Evolutionary conservation across 2,797 vertebrate species (phyloP).

Genomic region (Loris lydekkerianus): DNA sequence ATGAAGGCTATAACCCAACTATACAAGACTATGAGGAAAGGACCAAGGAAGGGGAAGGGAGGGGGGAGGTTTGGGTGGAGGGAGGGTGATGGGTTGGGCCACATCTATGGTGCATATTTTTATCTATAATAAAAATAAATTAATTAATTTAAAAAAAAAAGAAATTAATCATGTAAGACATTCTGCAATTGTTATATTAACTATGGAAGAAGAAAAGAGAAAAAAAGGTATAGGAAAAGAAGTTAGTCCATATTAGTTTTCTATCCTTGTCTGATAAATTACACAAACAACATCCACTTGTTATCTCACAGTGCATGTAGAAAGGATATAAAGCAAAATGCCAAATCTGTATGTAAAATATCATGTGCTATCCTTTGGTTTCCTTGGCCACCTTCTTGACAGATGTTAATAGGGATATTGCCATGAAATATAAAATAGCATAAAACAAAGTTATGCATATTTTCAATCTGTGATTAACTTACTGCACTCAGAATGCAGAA

Average conservation of each 20-base stretch:
- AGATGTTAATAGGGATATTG: conserved; percentile 43
- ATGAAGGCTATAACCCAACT: no score
- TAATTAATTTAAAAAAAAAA: no score
- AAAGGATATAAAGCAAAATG: no score
- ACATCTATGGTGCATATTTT: no score
- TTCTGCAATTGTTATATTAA: neutral
- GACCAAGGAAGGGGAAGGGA: no score
- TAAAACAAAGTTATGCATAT: conserved; percentile 1
- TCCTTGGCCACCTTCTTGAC: conserved; percentile 36
- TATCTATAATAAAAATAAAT: no score
- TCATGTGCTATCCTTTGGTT: conserved; percentile 17
- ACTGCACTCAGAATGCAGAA: neutral
- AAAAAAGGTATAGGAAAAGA: neutral
- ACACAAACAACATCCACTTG: neutral
- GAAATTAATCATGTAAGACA: neutral
- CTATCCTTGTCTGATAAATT: neutral
- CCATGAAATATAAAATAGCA: conserved; percentile 41
- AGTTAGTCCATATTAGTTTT: neutral
- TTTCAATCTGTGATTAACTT: conserved; percentile 32
- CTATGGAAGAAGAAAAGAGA: neutral
- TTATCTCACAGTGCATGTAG: no score
- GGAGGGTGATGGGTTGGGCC: no score
- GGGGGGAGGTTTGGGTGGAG: no score
- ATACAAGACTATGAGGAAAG: no score
- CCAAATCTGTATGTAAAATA: neutral